Base-by-base conservation (phyloP, 2,888 invertebrate genomes). In the Apodemia duryi region DNA sequence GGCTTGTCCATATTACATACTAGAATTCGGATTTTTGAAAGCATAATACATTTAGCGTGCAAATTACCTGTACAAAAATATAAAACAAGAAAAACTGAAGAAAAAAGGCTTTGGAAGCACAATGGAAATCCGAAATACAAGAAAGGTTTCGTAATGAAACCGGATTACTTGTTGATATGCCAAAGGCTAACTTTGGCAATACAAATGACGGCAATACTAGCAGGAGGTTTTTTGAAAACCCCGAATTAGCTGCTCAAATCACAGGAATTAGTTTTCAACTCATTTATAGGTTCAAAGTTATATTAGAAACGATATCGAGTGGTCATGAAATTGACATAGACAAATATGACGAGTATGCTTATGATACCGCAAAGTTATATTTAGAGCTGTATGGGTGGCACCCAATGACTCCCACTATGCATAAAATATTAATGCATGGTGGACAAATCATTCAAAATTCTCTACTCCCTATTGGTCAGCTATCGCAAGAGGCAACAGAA, bases 1-100 rank as follows among this genome's bases (percentile, higher is more conserved):
- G 78, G 77, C 10, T 62, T 81, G 13, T 79, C 77, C 9, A 64
- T 77, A 64, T 69, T 79, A 21, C 79, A 78, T 68, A 74, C 68
- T 63, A 73, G 71, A 61, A 73, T 71, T 11, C 66, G 72, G 5
- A 46, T 71, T 65, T 69, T 70, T 57, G 71, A 71, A 68, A 65
- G 64, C 49, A 66, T 70, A 54, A 46, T 72, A 10, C 72, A 73
- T 51, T 46, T 74, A 54, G 69, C 2, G 7, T 70, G 72, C 62
- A 72, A 71, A 68, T 46, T 71, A 21, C 66, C 67, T 9, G 54
- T 66, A 43, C 63, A 76, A 72, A 70, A 77, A 71, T 70, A 69
- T 71, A 73, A 71, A 70, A 71, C 69, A 52, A 65, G 68, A 62
- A 66, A 67, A 69, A 64, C 67, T 35, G 46, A 68, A 49, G 65